Percentiles rank a stretch among this genome's conserved stretches.
These are phyloP conservation scores for Orthosia gothica DNA, from an alignment of 2,888 invertebrate genomes.

Conservation along the genomic window DNA sequence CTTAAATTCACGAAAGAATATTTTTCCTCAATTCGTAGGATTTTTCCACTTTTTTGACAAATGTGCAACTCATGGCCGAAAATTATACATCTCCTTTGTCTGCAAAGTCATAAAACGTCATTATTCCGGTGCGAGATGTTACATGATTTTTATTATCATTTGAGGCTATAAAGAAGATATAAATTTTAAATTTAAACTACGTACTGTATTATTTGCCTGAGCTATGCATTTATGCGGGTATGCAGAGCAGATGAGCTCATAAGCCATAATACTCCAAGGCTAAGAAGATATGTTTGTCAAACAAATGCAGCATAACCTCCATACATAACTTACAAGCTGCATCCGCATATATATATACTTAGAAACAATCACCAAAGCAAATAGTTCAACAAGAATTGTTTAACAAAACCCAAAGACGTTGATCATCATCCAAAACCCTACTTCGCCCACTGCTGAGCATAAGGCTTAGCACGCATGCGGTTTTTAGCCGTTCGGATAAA, in stretches of 20 bases:
- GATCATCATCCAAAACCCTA: too few relatives aligned
- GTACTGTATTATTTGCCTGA: neutral
- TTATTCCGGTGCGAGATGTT: neutral
- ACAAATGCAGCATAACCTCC: neutral
- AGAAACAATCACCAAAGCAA: neutral
- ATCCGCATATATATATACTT: constrained; percentile 26
- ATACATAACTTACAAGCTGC: neutral
- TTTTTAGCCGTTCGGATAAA: too few relatives aligned
- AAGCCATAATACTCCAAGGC: neutral
- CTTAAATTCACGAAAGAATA: too few relatives aligned
- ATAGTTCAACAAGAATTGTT: constrained; percentile 7
- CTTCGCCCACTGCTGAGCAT: too few relatives aligned
- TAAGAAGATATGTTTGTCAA: neutral
- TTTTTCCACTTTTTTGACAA: too few relatives aligned
- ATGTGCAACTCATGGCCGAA: too few relatives aligned
- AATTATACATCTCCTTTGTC: too few relatives aligned
- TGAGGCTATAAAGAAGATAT: neutral
- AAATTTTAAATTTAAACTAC: too few relatives aligned
- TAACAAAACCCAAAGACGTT: constrained; percentile 17
- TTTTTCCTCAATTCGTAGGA: too few relatives aligned
- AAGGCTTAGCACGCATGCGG: too few relatives aligned
- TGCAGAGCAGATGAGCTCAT: constrained; percentile 16
- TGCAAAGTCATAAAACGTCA: neutral
- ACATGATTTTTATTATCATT: neutral
- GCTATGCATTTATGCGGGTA: neutral